Evolutionary conservation across 2,888 invertebrate species (phyloP).

Genomic region (Anagyrus pseudococci): DNA sequence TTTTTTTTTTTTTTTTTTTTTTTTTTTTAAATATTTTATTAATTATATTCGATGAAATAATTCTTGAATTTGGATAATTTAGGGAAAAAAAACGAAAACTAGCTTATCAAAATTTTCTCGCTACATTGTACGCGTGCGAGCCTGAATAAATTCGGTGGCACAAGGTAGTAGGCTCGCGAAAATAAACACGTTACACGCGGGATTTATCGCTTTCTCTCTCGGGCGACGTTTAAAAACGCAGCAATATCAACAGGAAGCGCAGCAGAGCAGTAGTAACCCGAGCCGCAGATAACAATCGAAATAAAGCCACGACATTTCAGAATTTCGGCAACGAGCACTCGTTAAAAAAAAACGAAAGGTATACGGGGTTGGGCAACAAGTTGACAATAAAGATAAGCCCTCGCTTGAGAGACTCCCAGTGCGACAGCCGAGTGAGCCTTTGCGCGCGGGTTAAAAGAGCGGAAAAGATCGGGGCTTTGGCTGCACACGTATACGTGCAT

Average conservation of each 20-base stretch:
- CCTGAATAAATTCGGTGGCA: too few species aligned
- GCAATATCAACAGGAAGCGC: not conserved
- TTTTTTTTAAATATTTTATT: too few species aligned
- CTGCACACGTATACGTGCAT: conserved; percentile 7
- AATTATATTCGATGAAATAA: too few species aligned
- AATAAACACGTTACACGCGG: too few species aligned
- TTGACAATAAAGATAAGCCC: conserved; percentile 31
- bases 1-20: too few species aligned
- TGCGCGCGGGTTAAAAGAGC: conserved; percentile 13
- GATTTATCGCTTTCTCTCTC: too few species aligned
- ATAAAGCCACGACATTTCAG: conserved; percentile 14
- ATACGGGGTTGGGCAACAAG: conserved; percentile 31
- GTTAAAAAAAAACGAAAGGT: not conserved
- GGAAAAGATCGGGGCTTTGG: conserved; percentile 21
- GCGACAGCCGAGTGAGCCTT: not conserved
- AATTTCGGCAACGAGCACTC: conserved; percentile 31
- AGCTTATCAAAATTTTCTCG: too few species aligned
- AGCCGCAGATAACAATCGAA: conserved; percentile 22
- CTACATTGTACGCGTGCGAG: too few species aligned
- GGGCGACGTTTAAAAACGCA: too few species aligned
- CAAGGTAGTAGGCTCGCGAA: too few species aligned
- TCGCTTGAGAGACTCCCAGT: not conserved
- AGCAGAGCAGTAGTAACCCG: conserved; percentile 6
- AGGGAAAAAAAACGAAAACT: too few species aligned
- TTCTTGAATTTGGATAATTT: too few species aligned